Evolutionary conservation across 2,888 invertebrate genomes (phyloP).

Genomic region (Lumbricus terrestris): DNA sequence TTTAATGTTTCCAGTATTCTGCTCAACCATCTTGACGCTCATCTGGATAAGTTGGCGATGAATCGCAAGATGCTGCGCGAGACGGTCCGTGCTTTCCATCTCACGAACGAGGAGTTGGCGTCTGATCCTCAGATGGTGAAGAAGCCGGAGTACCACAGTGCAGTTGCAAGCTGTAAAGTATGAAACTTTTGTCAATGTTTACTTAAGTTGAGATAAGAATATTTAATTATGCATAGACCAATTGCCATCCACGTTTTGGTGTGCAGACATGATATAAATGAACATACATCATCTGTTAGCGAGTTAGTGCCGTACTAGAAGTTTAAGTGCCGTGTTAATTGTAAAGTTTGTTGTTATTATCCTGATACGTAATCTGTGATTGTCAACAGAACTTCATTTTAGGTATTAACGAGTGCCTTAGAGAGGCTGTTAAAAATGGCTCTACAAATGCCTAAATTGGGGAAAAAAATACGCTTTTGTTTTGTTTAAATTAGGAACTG

Average conservation of each 20-base stretch:
- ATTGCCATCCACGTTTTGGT: too few species aligned
- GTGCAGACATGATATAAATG: too few species aligned
- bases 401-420: background rate
- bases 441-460: background rate
- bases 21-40: slow-evolving; percentile 61
- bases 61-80: slow-evolving; percentile 61
- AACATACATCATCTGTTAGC: too few species aligned
- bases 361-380: background rate
- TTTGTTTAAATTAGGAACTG: background rate
- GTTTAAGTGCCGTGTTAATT: background rate
- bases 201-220: too few species aligned
- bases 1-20: slow-evolving; percentile 62
- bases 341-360: background rate
- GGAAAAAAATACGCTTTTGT: background rate
- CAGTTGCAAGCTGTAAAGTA: slow-evolving; percentile 24
- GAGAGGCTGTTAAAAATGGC: background rate
- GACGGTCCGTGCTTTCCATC: slow-evolving; percentile 62
- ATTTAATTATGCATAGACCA: too few species aligned
- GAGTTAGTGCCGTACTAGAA: background rate
- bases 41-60: slow-evolving; percentile 46
- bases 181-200: background rate
- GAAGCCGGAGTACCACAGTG: slow-evolving; percentile 11
- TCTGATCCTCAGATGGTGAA: background rate
- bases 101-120: slow-evolving; percentile 56
- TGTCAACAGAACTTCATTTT: background rate